These are phyloP conservation scores for Choreutis nemorana DNA, from an alignment of 2,888 invertebrate genomes.

Conservation along the genomic window DNA sequence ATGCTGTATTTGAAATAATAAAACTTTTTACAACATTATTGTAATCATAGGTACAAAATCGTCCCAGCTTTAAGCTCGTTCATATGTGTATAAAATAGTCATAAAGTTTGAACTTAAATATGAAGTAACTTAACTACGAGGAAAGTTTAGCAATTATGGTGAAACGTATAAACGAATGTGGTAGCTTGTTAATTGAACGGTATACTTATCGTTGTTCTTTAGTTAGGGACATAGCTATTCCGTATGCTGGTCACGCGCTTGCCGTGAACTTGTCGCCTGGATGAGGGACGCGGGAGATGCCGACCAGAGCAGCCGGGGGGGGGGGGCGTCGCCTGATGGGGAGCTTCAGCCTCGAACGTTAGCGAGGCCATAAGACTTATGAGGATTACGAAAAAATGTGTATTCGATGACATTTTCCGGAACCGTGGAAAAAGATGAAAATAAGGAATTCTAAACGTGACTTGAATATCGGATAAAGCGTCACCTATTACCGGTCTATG, in stretches of 20 bases:
- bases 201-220: slow-evolving; percentile 25
- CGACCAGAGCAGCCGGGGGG: slow-evolving; percentile 14
- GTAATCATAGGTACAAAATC: too few relatives aligned
- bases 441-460: slow-evolving; percentile 65
- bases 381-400: slow-evolving; percentile 65
- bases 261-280: slow-evolving; percentile 37
- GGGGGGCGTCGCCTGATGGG: slow-evolving; percentile 26
- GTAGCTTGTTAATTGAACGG: slow-evolving; percentile 34
- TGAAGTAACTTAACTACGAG: too few relatives aligned
- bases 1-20: too few relatives aligned
- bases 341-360: slow-evolving; percentile 26
- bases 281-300: slow-evolving; percentile 17
- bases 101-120: too few relatives aligned
- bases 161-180: slow-evolving; percentile 26
- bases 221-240: slow-evolving; percentile 26
- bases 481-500: slow-evolving; percentile 61
- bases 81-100: too few relatives aligned
- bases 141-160: too few relatives aligned
- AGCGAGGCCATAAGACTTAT: slow-evolving; percentile 58
- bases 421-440: slow-evolving; percentile 63
- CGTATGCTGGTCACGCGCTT: slow-evolving; percentile 46
- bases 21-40: too few relatives aligned
- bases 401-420: slow-evolving; percentile 67
- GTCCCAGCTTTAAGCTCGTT: too few relatives aligned
- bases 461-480: slow-evolving; percentile 49